Evolutionary conservation across 2,888 invertebrate genomes (phyloP).

Genomic region (Noctua comes): DNA sequence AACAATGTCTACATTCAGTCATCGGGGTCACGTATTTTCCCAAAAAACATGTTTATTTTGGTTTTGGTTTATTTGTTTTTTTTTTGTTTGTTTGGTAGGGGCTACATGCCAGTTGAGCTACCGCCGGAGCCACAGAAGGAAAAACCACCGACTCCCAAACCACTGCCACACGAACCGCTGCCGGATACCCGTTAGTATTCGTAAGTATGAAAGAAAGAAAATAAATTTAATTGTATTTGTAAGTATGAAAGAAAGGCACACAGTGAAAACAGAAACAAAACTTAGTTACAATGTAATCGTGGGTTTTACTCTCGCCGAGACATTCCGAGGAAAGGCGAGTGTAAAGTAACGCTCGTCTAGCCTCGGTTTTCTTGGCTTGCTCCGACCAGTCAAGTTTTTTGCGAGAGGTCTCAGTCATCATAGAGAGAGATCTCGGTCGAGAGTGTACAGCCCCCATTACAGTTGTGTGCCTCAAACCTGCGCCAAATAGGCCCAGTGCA

Average conservation of each 20-base stretch:
- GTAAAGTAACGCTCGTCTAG: background rate
- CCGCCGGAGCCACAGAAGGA: rapidly evolving
- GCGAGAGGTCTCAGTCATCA: background rate
- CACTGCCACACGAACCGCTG: conserved; percentile 14
- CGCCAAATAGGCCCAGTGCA: background rate
- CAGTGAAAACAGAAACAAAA: background rate
- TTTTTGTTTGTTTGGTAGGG: conserved; percentile 17
- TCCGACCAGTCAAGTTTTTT: background rate
- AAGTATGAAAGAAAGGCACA: background rate
- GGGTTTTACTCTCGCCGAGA: background rate
- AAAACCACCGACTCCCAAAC: background rate
- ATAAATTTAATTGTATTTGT: too few species aligned
- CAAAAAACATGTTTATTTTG: background rate
- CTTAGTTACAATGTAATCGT: background rate
- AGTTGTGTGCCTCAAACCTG: background rate
- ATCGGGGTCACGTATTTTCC: background rate
- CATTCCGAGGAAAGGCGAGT: background rate
- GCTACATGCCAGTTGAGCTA: conserved; percentile 7
- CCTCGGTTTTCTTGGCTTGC: background rate
- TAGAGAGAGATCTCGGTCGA: background rate
- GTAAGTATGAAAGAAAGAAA: conserved; percentile 9
- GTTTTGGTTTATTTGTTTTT: background rate
- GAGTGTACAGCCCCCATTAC: background rate
- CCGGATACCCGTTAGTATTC: conserved; percentile 25
- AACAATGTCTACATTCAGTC: background rate